Percentiles rank a stretch among this genome's conserved stretches.
Evolutionary conservation across 2,113 vertebrate species (phyloP).

Genomic region (Corapipo altera): DNA sequence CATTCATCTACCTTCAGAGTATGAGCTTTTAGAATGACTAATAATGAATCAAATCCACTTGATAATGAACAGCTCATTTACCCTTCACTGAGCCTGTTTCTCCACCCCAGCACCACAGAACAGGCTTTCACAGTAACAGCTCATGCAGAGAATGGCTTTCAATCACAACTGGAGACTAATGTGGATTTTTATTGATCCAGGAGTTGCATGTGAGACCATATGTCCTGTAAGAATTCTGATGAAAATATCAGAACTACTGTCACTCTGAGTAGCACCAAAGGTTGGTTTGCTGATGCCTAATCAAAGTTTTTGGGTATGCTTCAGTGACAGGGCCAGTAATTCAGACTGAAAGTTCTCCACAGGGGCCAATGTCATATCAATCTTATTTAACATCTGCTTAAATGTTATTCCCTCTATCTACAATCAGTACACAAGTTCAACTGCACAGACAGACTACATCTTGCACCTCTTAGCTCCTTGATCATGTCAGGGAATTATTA

Average conservation of each 20-base stretch:
- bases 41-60: slow-evolving; percentile 15
- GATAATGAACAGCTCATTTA: not conserved
- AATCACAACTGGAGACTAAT: not conserved
- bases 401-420: not conserved
- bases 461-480: not conserved
- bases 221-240: slow-evolving; percentile 19
- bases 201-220: not conserved
- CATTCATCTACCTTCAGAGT: not conserved
- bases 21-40: not conserved
- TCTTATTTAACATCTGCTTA: slow-evolving; percentile 50
- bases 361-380: not conserved
- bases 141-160: slow-evolving; percentile 1
- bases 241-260: slow-evolving; percentile 54
- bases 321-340: slow-evolving; percentile 6
- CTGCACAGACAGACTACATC: not conserved
- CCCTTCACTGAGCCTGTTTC: not conserved
- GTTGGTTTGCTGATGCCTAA: slow-evolving; percentile 15
- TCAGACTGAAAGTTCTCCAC: slow-evolving; percentile 15
- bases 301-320: slow-evolving; percentile 13
- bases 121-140: not conserved
- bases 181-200: slow-evolving; percentile 16
- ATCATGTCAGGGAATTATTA: slow-evolving; percentile 11
- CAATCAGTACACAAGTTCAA: slow-evolving; percentile 12
- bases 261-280: slow-evolving; percentile 8
- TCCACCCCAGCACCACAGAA: not conserved